A percentile compares a stretch with the other conserved stretches of the same genome.
These are phyloP conservation scores for Pheosia gnoma DNA, from an alignment of 2,888 invertebrate species.

Conservation along the genomic window DNA sequence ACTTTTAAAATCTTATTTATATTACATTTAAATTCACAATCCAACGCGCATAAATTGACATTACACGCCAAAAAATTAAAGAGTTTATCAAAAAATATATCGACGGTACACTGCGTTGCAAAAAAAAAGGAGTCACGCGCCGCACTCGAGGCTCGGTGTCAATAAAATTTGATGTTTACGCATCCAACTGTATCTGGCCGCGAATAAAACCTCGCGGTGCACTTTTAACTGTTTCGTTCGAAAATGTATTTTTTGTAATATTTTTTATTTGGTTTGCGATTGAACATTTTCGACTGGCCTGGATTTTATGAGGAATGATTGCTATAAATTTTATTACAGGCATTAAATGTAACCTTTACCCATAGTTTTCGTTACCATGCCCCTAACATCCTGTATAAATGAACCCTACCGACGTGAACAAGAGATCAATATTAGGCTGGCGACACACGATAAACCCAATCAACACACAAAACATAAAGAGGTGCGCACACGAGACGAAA, in stretches of 20 bases:
- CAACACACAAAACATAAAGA: conserved; percentile 74
- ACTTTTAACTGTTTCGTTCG: conserved; percentile 56
- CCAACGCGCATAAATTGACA: conserved; percentile 5
- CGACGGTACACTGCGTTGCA: conserved; percentile 52
- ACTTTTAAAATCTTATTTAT: neutral
- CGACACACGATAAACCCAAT: conserved; percentile 70
- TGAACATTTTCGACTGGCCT: conserved; percentile 16
- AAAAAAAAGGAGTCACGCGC: conserved; percentile 61
- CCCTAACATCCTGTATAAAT: conserved; percentile 7
- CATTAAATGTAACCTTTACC: too few species aligned
- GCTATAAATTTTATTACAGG: too few species aligned
- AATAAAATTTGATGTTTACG: conserved; percentile 78
- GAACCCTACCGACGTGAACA: neutral
- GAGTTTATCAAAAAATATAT: conserved; percentile 43
- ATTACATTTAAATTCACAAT: neutral
- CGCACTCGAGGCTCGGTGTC: conserved; percentile 51
- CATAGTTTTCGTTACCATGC: too few species aligned
- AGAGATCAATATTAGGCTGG: conserved; percentile 23
- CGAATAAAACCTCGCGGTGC: conserved; percentile 57
- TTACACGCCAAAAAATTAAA: conserved; percentile 36
- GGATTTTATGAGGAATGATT: conserved; percentile 20
- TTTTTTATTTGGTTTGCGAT: conserved; percentile 27
- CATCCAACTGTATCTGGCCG: conserved; percentile 60
- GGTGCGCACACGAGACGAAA: conserved; percentile 60
- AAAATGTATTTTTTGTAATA: conserved; percentile 48